Base-by-base conservation (phyloP, 2,797 vertebrate species). In the Bucorvus abyssinicus region DNA sequence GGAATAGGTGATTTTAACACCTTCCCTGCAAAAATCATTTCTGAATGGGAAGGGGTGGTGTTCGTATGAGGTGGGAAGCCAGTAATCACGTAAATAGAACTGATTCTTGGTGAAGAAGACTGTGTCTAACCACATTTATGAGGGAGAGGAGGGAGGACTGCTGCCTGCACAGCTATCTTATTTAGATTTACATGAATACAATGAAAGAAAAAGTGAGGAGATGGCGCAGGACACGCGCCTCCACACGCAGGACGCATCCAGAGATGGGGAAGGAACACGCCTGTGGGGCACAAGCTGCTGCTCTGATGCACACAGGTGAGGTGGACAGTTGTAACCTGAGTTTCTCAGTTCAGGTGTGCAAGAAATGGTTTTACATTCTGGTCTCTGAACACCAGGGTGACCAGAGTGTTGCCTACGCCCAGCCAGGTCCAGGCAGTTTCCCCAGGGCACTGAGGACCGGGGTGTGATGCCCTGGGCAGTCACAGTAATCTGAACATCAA, bases 361-460 rank as follows among this genome's bases (percentile, higher is more conserved):
- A 14, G 59, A 26, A 32, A 59, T 4, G 16, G 53, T 1, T 67
- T 83, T 55, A 38, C 3, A 0, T n/a, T 36, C 52, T 15, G 16
- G 16, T 38, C 6, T 55, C 47, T 61, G 40, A 78, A 50, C 23
- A 42, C 26, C 7, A 71, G 53, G 67, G 30, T 1, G 14, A 56
- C 29, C n/a, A 40, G 47, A 73, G 23, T 4, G 0, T 21, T 42
- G 34, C 34, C 34, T 47, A 6, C 2, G 0, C 8, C 40, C 40
- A 49, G 47, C 7, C 56, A 18, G 50, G 27, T 36, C 27, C 29
- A 14, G 30, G 15, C 1, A 3, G 14, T 24, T 49, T 71, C 32
- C 59, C n/a, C 1, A 1, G 14, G 17, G 14, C 38, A 14, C 26
- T 6, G 36, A 59, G 42, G 45, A 36, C 8, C 21, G 71, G 29